A percentile compares a stretch with the other conserved stretches of the same genome.
Evolutionary conservation across 2,113 vertebrate genomes (phyloP).

Genomic region (Silurus glanis): DNA sequence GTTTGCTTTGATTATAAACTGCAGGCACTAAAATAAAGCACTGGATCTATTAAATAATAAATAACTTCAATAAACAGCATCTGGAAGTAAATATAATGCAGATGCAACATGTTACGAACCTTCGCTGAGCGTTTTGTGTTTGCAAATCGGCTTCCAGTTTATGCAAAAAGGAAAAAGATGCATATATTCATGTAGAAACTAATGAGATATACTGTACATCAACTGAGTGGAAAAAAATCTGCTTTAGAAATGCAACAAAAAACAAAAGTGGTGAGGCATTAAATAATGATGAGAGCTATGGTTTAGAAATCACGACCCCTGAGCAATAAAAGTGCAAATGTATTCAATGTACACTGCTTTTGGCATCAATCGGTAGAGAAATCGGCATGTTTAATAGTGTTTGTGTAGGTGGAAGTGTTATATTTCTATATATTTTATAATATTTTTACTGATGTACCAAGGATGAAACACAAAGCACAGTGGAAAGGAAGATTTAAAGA

Average conservation of each 20-base stretch:
- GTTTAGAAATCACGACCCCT: not conserved
- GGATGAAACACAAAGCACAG: not conserved
- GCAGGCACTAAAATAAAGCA: not conserved
- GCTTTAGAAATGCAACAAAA: slow-evolving; percentile 14
- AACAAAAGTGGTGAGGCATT: slow-evolving; percentile 19
- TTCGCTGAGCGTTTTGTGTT: not conserved
- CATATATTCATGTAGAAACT: slow-evolving; percentile 15
- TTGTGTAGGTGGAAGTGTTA: slow-evolving; percentile 31
- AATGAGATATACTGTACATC: slow-evolving; percentile 17
- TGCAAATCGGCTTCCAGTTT: not conserved
- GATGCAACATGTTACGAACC: not conserved
- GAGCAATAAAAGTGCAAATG: slow-evolving; percentile 47
- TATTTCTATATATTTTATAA: not conserved
- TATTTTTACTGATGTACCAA: not conserved
- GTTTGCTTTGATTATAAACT: not conserved
- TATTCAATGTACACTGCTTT: slow-evolving; percentile 40
- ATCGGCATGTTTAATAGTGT: not conserved
- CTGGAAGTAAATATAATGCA: not conserved
- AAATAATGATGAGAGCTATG: slow-evolving; percentile 28
- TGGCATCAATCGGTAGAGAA: not conserved
- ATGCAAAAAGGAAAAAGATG: not conserved
- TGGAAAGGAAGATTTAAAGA: not conserved
- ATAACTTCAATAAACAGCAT: not conserved
- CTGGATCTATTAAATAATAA: not conserved
- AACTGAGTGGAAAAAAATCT: not conserved